Conservation (phyloP, 2,113 vertebrate species). For the Megaleporinus macrocephalus region DNA sequence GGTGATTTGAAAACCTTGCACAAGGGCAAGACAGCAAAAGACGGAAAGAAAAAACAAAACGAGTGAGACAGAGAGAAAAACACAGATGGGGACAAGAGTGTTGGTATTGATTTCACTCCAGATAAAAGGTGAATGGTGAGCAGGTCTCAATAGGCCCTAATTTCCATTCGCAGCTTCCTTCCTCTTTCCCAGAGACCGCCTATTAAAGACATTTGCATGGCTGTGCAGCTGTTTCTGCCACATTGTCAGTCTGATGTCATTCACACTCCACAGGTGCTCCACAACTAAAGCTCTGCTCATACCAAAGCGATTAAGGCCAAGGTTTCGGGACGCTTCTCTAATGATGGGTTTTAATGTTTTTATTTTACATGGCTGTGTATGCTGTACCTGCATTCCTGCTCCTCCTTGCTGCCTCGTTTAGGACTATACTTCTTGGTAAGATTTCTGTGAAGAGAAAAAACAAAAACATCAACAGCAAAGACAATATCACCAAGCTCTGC, state of each 20-base stretch:
- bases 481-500: neutral
- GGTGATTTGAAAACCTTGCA: conserved; percentile 84
- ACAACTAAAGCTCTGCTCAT: too few relatives aligned
- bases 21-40: neutral
- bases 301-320: too few relatives aligned
- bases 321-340: too few relatives aligned
- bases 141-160: conserved; percentile 17
- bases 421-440: conserved; percentile 88
- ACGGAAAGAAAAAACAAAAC: too few relatives aligned
- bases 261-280: conserved; percentile 1
- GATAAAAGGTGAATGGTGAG: neutral
- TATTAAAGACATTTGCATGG: conserved; percentile 48
- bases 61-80: neutral
- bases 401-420: conserved; percentile 86
- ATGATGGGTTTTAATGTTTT: neutral
- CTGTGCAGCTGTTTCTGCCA: conserved; percentile 3
- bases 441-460: conserved; percentile 74
- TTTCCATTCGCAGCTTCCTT: conserved; percentile 58
- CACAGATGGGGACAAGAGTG: conserved; percentile 53
- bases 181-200: conserved; percentile 52
- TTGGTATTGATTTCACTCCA: neutral
- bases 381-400: conserved; percentile 82
- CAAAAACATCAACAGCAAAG: conserved; percentile 34
- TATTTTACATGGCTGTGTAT: neutral
- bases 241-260: neutral